A percentile compares a stretch with the other conserved stretches of the same genome.
Evolutionary conservation across 2,888 invertebrate genomes (phyloP).

Genomic region (Pasiphila rectangulata): DNA sequence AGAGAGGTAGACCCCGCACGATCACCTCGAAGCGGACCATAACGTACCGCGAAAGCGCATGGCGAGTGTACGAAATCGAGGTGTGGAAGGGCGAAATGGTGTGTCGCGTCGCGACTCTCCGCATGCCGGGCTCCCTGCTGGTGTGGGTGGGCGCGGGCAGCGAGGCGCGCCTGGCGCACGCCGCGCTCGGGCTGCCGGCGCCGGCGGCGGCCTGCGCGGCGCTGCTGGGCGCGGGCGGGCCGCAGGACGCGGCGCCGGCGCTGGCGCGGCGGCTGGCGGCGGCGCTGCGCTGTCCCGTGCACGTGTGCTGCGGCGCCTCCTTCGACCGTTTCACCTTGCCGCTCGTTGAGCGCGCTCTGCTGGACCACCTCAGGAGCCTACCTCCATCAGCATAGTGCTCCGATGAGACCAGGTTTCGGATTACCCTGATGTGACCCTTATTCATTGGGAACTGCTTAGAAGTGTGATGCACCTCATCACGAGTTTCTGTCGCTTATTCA

Average conservation of each 20-base stretch:
- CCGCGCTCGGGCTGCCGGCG: constrained; percentile 19
- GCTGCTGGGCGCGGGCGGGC: constrained; percentile 35
- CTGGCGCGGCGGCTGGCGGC: constrained; percentile 40
- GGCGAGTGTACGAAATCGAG: constrained; percentile 45
- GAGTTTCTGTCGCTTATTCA: too few relatives aligned
- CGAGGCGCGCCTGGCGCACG: constrained; percentile 9
- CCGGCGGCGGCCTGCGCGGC: constrained; percentile 22
- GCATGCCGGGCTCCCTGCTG: constrained; percentile 52
- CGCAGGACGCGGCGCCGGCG: constrained; percentile 40
- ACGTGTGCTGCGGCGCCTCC: constrained; percentile 37
- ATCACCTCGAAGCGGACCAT: constrained; percentile 48
- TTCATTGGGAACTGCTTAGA: too few relatives aligned
- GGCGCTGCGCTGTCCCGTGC: constrained; percentile 45
- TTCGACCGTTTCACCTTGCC: constrained; percentile 45
- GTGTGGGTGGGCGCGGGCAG: constrained; percentile 50
- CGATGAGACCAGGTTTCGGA: too few relatives aligned
- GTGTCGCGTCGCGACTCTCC: constrained; percentile 32
- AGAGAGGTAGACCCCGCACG: constrained; percentile 31
- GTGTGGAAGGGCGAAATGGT: constrained; percentile 28
- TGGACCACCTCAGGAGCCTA: constrained; percentile 32
- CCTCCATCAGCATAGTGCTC: too few relatives aligned
- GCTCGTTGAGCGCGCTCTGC: constrained; percentile 42
- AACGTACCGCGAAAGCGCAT: constrained; percentile 49
- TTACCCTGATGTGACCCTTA: too few relatives aligned
- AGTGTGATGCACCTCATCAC: too few relatives aligned